Conservation (phyloP, 2,113 vertebrate species). For the Oreochromis aureus region DNA sequence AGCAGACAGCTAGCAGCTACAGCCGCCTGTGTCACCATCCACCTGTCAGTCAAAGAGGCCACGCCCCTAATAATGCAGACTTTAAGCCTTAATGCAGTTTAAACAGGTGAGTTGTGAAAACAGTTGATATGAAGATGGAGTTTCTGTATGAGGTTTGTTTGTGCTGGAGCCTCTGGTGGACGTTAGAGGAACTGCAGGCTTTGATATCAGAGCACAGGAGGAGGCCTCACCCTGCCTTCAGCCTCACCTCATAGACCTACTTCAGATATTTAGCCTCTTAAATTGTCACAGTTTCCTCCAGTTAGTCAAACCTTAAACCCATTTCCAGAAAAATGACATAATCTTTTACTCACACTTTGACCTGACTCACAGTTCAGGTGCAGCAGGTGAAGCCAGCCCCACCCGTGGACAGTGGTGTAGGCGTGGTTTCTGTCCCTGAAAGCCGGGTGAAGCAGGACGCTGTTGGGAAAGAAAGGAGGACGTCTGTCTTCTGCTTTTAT, state of each 20-base stretch:
- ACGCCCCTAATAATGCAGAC: neutral
- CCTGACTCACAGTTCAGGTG: neutral
- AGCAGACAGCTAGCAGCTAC: neutral
- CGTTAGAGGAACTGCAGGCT: neutral
- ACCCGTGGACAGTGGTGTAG: neutral
- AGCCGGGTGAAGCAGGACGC: neutral
- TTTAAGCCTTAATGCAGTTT: neutral
- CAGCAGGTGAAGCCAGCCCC: neutral
- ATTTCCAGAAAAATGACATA: neutral
- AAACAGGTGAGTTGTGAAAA: neutral
- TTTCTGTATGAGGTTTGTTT: neutral
- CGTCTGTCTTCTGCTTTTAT: neutral
- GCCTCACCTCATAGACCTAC: neutral
- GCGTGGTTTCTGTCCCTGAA: neutral
- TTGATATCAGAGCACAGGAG: neutral
- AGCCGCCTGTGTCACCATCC: neutral
- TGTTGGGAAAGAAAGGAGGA: neutral
- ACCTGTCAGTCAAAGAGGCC: neutral
- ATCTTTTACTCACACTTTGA: neutral
- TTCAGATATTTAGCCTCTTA: neutral
- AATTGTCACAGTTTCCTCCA: neutral
- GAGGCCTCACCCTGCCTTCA: neutral
- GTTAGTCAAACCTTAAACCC: neutral
- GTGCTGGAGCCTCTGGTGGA: neutral
- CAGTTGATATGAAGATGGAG: neutral